Base-by-base conservation (phyloP, 2,888 invertebrate genomes). In the Eupithecia centaureata region DNA sequence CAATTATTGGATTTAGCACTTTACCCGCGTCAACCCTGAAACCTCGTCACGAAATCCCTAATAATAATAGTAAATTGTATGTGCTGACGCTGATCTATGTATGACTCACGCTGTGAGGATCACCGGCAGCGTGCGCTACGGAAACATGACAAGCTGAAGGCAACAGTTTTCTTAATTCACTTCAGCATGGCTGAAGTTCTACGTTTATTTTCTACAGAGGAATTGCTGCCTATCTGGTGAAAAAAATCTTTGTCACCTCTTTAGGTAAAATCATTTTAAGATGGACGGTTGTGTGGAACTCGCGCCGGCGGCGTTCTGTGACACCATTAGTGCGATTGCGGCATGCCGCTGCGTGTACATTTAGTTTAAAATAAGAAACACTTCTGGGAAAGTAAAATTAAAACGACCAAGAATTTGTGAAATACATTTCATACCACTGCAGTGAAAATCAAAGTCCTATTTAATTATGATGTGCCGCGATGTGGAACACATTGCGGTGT, bases 191-290 rank as follows among this genome's bases (percentile, higher is more conserved):
- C n/a, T n/a, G 15, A 38, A n/a, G n/a, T 5, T 35, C 15, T 35
- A 35, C 35, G n/a, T 10, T 15, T 5, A 38, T n/a, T 5, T 38
- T 38, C 15, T n/a, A 38, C 35, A 15, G 35, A 35, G 12, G 15
- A 0, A 12, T 15, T 33, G 1, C 15, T 35, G 30, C 4, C 5
- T 30, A 30, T 30, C 30, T 30, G 30, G 30, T 30, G 30, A 7
- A 47, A 8, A 22, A 22, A 18, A 47, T 8, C 5, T 22, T 47
- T 47, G 47, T 47, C 47, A 47, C 47, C 47, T 18, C 10, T 63
- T 51, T 51, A 25, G 47, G 47, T 58, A 64, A 65, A 61, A 61
- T 54, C 42, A 62, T 59, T 57, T 59, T 12, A 67, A 62, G 62
- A 58, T 51, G 25, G 42, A 33, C n/a, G n/a, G n/a, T n/a, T 42